Conservation (phyloP, 37 sponge, comb jelly and placozoan species). For the Eunapius fragilis region DNA sequence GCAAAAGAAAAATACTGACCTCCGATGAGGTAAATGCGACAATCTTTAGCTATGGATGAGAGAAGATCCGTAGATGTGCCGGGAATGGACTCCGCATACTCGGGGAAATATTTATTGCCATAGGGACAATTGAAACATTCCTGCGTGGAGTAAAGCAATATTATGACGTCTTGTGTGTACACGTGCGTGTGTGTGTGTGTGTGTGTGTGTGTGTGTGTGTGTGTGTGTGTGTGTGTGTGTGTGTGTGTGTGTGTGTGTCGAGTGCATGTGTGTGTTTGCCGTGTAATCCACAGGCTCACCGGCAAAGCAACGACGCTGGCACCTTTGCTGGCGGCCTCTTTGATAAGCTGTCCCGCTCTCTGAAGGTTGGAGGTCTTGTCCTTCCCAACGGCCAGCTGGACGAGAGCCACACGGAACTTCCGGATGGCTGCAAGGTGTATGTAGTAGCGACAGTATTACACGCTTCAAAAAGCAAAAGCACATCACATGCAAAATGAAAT, state of each 20-base stretch:
- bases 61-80: constrained; percentile 65
- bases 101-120: constrained; percentile 85
- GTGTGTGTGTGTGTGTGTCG: background rate
- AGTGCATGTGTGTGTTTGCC: background rate
- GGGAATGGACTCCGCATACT: constrained; percentile 92
- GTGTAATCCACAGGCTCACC: constrained; percentile 39
- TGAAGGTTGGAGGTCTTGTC: constrained; percentile 83
- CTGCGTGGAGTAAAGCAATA: constrained; percentile 21
- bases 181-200: background rate
- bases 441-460: background rate
- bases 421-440: background rate
- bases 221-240: background rate
- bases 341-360: constrained; percentile 69
- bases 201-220: background rate
- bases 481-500: background rate
- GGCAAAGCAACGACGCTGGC: constrained; percentile 88
- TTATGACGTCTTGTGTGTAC: background rate
- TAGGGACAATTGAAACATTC: constrained; percentile 99
- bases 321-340: constrained; percentile 76
- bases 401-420: constrained; percentile 75
- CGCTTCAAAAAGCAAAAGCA: too few relatives aligned
- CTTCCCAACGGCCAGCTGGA: constrained; percentile 80
- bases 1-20: constrained; percentile 30
- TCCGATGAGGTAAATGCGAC: constrained; percentile 82
- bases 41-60: constrained; percentile 79